Percentiles rank a stretch among this genome's conserved stretches.
Evolutionary conservation across 2,113 vertebrate species (phyloP).

Genomic region (Bambusicola thoracicus): DNA sequence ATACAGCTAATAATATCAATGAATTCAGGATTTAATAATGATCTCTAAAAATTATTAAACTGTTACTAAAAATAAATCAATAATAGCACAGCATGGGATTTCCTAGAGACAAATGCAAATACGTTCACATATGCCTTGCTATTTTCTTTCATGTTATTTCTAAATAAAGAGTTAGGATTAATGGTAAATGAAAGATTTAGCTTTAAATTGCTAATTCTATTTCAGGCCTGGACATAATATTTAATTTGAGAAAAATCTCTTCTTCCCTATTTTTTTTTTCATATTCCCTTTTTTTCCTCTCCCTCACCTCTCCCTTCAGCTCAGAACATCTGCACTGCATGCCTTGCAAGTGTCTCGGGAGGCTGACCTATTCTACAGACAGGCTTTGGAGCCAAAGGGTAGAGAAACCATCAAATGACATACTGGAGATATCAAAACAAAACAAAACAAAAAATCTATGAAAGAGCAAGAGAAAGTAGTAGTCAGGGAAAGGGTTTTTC

Average conservation of each 20-base stretch:
- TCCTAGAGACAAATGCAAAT: neutral
- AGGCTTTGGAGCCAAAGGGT: neutral
- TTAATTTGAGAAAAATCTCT: neutral
- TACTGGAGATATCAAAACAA: neutral
- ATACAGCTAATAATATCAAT: neutral
- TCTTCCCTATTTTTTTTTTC: neutral
- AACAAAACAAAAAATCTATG: neutral
- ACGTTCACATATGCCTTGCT: neutral
- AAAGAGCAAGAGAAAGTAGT: neutral
- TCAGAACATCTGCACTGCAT: neutral
- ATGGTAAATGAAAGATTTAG: neutral
- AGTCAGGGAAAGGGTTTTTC: neutral
- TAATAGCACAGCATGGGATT: neutral
- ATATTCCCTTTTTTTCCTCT: neutral
- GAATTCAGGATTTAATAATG: neutral
- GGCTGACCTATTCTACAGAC: neutral
- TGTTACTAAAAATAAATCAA: neutral
- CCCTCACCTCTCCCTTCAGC: accelerated
- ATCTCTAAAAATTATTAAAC: neutral
- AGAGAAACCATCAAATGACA: neutral
- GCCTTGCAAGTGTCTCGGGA: neutral
- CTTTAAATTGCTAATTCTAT: neutral
- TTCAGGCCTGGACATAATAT: neutral
- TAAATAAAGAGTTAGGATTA: neutral
- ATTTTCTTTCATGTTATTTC: neutral